Evolutionary conservation across 2,113 vertebrate genomes (phyloP).

Genomic region (Pampusana beccarii): DNA sequence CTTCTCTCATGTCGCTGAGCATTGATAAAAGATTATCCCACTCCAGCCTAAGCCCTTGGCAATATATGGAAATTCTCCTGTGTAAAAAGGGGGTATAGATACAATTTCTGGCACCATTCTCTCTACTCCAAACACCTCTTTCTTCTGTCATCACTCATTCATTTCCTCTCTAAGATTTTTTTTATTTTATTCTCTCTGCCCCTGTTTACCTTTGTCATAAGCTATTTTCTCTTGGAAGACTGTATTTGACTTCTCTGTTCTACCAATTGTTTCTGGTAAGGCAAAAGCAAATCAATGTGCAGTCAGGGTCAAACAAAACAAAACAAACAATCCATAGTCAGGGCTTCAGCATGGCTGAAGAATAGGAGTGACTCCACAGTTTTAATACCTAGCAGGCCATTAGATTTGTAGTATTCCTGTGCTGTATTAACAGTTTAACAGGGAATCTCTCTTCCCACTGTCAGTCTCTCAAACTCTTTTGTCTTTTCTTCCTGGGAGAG

Average conservation of each 20-base stretch:
- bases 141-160: background rate
- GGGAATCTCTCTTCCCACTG: background rate
- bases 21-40: background rate
- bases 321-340: background rate
- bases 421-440: background rate
- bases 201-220: background rate
- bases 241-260: background rate
- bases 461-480: background rate
- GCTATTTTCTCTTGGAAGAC: background rate
- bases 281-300: background rate
- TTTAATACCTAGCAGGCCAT: background rate
- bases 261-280: background rate
- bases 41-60: background rate
- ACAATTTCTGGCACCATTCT: background rate
- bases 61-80: background rate
- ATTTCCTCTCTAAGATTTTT: background rate
- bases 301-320: background rate
- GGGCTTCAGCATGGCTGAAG: background rate
- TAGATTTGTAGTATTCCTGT: background rate
- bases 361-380: background rate
- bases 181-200: background rate
- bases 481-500: background rate
- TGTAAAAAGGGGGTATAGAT: background rate
- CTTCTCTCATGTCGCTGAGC: background rate
- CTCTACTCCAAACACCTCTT: background rate